phyloP scores from a whole-genome alignment of 2,113 vertebrate genomes.

The Tor tambroides region DNA sequence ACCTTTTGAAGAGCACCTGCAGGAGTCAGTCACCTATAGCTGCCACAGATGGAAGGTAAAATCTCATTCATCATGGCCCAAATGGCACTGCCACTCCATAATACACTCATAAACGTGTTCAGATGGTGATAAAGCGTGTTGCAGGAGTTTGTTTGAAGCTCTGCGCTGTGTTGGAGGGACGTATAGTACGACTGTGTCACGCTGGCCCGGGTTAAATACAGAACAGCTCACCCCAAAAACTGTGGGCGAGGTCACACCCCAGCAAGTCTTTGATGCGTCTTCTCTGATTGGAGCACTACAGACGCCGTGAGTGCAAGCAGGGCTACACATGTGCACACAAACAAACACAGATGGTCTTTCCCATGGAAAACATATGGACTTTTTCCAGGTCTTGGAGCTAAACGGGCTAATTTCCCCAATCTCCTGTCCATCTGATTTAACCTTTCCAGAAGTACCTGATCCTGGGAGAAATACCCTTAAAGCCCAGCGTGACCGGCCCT shows the following conservation, averaged over 20 bases:
- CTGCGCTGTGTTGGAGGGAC: constrained; percentile 61
- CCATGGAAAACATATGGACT: constrained; percentile 43
- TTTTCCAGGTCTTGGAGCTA: constrained; percentile 29
- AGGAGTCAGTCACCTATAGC: neutral
- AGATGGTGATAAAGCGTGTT: constrained; percentile 22
- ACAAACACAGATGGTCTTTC: constrained; percentile 49
- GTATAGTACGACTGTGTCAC: constrained; percentile 53
- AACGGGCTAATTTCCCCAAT: neutral
- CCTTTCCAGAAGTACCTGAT: constrained; percentile 35
- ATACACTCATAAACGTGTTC: neutral
- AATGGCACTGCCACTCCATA: neutral
- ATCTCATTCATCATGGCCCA: neutral
- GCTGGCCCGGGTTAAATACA: constrained; percentile 70
- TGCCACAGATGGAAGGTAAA: neutral
- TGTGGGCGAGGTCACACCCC: constrained; percentile 69
- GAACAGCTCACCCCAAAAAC: constrained; percentile 68
- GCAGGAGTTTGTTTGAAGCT: constrained; percentile 64
- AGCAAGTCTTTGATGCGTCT: constrained; percentile 66
- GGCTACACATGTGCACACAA: constrained; percentile 34
- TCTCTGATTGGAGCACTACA: constrained; percentile 8
- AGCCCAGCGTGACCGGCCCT: neutral
- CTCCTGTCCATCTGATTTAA: neutral
- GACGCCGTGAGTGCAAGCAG: neutral
- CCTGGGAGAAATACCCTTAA: neutral
- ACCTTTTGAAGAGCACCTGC: neutral